Percentiles rank a stretch among this genome's conserved stretches.
These are phyloP conservation scores for Eueides isabella DNA, from an alignment of 1,140 invertebrate species.

Conservation along the genomic window DNA sequence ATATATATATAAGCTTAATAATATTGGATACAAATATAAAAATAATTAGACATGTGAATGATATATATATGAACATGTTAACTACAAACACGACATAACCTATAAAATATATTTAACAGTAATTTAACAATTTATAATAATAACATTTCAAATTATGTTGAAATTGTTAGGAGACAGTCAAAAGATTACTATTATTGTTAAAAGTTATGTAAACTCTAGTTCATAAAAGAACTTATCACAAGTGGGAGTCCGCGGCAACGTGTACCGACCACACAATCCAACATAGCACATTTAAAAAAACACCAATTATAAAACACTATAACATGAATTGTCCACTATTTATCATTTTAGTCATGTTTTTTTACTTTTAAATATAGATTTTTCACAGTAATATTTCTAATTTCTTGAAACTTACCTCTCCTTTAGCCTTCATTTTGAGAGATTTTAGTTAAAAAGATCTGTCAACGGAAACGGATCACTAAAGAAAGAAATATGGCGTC, in stretches of 20 bases:
- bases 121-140: background rate
- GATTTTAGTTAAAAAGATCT: conserved; percentile 56
- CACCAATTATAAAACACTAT: conserved; percentile 2
- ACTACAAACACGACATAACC: conserved; percentile 64
- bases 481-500: conserved; percentile 60
- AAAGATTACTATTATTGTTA: background rate
- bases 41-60: background rate
- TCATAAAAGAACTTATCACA: background rate
- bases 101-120: conserved; percentile 25
- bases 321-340: conserved; percentile 9
- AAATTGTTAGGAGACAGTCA: background rate
- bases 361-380: background rate
- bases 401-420: conserved; percentile 69
- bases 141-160: background rate
- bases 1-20: background rate
- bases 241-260: conserved; percentile 28
- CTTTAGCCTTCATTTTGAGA: conserved; percentile 79
- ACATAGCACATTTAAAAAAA: conserved; percentile 17
- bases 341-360: background rate
- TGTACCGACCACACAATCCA: conserved; percentile 23
- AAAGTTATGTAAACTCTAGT: background rate
- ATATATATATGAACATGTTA: conserved; percentile 1
- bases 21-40: background rate
- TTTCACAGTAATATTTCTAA: conserved; percentile 22
- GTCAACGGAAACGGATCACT: conserved; percentile 74